Percentiles rank a stretch among this genome's conserved stretches.
These are phyloP conservation scores for rabbit (Oryctolagus cuniculus) DNA, from an alignment of 2,113 vertebrate species.

Conservation along the genomic window mOryCun1.1 NC_091433.1:5558001-5558500, in stretches of 20 bases:
- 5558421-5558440: conserved; percentile 46
- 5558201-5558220: neutral
- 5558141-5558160: neutral
- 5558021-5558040: neutral
- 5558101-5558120: neutral
- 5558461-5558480: conserved; percentile 71
- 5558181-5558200: neutral
- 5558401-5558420: conserved; percentile 35
- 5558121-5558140: neutral
- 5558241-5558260: neutral
- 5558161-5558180: neutral
- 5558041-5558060: fast-evolving
- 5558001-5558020: too few relatives aligned
- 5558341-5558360: neutral
- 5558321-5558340: fast-evolving
- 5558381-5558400: conserved; percentile 22
- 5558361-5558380: neutral
- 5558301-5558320: neutral
- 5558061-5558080: neutral
- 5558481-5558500: conserved; percentile 66
- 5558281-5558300: neutral
- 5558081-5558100: neutral
- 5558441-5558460: conserved; percentile 61
- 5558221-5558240: neutral
- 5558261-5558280: neutral